These are phyloP conservation scores for Amblyteles armatorius DNA, from an alignment of 2,888 invertebrate genomes.

Conservation along the genomic window DNA sequence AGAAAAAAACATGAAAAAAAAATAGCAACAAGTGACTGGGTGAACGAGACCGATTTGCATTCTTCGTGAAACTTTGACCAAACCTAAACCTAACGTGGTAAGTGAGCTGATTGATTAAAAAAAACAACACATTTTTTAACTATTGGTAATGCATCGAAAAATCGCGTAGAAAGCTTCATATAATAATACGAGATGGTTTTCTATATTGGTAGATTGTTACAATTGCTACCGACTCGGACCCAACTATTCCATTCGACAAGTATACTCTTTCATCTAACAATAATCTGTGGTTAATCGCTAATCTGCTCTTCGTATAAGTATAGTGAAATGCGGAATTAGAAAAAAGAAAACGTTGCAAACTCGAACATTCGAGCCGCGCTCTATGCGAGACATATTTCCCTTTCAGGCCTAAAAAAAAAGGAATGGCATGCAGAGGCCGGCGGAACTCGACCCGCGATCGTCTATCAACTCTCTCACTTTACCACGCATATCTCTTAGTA, in stretches of 20 bases:
- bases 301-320: conserved; percentile 57
- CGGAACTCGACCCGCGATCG: conserved; percentile 11
- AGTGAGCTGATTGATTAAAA: conserved; percentile 19
- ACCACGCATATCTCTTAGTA: conserved; percentile 28
- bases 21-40: background rate
- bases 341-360: conserved; percentile 13
- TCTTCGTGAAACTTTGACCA: conserved; percentile 50
- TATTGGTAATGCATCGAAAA: conserved; percentile 48
- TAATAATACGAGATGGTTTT: conserved; percentile 42
- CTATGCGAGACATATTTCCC: conserved; percentile 15
- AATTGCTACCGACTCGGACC: conserved; percentile 34
- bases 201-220: conserved; percentile 48
- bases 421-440: conserved; percentile 6
- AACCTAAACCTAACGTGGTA: conserved; percentile 32
- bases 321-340: conserved; percentile 45
- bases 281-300: conserved; percentile 54
- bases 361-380: conserved; percentile 24
- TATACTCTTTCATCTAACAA: conserved; percentile 56
- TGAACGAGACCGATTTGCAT: conserved; percentile 21
- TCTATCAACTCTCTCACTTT: conserved; percentile 29
- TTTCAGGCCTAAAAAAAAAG: conserved; percentile 46
- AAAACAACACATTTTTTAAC: conserved; percentile 43
- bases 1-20: background rate
- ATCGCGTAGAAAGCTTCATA: conserved; percentile 52
- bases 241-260: conserved; percentile 19